Base-by-base conservation (phyloP, 1,140 invertebrate species). In the Trichonephila clavata region DNA sequence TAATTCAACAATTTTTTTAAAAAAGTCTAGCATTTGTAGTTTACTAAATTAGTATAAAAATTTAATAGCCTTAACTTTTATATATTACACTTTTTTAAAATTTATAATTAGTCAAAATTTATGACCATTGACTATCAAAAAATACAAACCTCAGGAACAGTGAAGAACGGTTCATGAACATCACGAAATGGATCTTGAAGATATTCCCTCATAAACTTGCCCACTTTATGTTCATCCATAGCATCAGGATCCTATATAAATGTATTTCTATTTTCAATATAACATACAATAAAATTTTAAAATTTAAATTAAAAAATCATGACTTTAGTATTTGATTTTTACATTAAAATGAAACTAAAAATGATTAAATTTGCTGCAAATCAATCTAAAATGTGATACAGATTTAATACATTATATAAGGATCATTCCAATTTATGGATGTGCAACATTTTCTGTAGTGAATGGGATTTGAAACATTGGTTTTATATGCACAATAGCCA, bases 81-180 rank as follows among this genome's bases (percentile, higher is more conserved):
- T 32, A 32, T 32, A 32, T 32, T 2, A 32, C 32, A 32, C 32
- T 32, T 32, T 32, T 32, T 32, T 32, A 32, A 32, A 32, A 32
- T 32, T 1, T 32, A 32, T 32, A 32, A 32, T 32, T 32, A 32
- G 32, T 2, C 32, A 32, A 32, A 32, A 32, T 32, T 32, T 2
- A 32, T 32, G 2, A 32, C 32, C 32, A 32, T 1, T 32, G 32
- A 32, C 32, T 32, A 32, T 32, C 32, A 32, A 32, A 32, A 32
- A 24, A 18, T 21, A 71, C 93, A 92, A 93, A 96, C 96, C 95
- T 96, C 96, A 60, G 95, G 93, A 61, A 95, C 95, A 68, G 95
- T 95, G 92, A 96, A 96, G 94, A 95, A 96, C 13, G 95, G 94
- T 81, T 95, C 95, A 61, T 94, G 81, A 24, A 71, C 91, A 93